A percentile compares a stretch with the other conserved stretches of the same genome.
Evolutionary conservation across 2,797 vertebrate genomes (phyloP).

Genomic region (Crenuchus spilurus): DNA sequence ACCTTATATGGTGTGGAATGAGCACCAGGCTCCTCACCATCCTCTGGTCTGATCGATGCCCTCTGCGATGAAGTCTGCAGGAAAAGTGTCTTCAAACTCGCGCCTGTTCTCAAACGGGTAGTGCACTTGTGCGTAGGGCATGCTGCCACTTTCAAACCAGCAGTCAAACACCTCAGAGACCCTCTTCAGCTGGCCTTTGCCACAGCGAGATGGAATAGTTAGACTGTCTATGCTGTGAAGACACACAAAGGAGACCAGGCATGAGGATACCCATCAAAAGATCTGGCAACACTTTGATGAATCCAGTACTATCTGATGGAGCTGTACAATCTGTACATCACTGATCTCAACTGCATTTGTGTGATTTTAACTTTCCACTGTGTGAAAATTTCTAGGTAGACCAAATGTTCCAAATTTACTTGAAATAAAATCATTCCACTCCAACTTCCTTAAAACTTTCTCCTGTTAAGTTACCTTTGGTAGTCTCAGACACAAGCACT

Average conservation of each 20-base stretch:
- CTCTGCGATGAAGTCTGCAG: slow-evolving; percentile 97
- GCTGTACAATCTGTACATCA: too few relatives aligned
- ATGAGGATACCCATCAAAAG: background rate
- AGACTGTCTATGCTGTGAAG: slow-evolving; percentile 84
- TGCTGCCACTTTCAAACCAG: slow-evolving; percentile 98
- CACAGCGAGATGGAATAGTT: slow-evolving; percentile 85
- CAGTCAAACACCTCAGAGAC: slow-evolving; percentile 95
- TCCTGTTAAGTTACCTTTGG: too few relatives aligned
- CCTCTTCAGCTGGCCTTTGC: slow-evolving; percentile 85
- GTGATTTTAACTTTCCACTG: too few relatives aligned
- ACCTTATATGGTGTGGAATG: background rate
- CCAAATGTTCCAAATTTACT: too few relatives aligned
- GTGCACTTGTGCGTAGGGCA: slow-evolving; percentile 97
- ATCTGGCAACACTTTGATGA: background rate
- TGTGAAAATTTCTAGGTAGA: too few relatives aligned
- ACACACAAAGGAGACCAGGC: background rate
- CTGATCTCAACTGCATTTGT: too few relatives aligned
- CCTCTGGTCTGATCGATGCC: slow-evolving; percentile 99
- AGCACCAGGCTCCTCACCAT: slow-evolving; percentile 77
- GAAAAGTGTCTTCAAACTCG: slow-evolving; percentile 93
- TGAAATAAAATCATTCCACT: too few relatives aligned
- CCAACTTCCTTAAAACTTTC: too few relatives aligned
- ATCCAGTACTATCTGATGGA: background rate
- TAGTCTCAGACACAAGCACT: too few relatives aligned
- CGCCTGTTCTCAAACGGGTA: slow-evolving; percentile 92